Conservation (phyloP, 2,113 vertebrate species). For the Nothobranchius furzeri region DNA sequence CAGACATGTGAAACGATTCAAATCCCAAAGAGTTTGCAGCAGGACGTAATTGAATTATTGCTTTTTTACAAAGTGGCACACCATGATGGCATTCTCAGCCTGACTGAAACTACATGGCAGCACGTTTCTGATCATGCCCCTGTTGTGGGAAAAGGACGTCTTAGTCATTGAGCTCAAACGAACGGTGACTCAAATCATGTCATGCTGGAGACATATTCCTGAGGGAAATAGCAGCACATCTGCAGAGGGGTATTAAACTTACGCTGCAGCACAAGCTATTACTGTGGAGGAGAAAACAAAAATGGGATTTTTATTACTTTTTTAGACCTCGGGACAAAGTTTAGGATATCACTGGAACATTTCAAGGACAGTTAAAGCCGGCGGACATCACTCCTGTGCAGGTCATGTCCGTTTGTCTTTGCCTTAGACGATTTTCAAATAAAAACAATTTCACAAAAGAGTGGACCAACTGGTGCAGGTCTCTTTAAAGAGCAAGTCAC, state of each 20-base stretch:
- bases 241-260: conserved; percentile 40
- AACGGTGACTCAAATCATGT: conserved; percentile 27
- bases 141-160: conserved; percentile 20
- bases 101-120: too few relatives aligned
- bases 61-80: too few relatives aligned
- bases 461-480: conserved; percentile 5
- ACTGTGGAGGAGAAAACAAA: conserved; percentile 49
- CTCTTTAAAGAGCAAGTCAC: too few relatives aligned
- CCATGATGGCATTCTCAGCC: too few relatives aligned
- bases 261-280: conserved; percentile 43
- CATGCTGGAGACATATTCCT: conserved; percentile 42
- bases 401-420: conserved; percentile 25
- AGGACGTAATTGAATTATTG: too few relatives aligned
- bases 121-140: background rate
- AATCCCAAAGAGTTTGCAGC: too few relatives aligned
- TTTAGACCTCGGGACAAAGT: conserved; percentile 39
- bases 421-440: conserved; percentile 6
- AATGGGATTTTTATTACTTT: conserved; percentile 44
- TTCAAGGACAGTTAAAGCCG: conserved; percentile 56
- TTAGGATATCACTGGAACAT: conserved; percentile 39
- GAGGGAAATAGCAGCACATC: conserved; percentile 29
- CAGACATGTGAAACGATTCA: too few relatives aligned
- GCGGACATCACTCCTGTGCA: conserved; percentile 19
- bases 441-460: conserved; percentile 10
- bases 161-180: conserved; percentile 36